A percentile compares a stretch with the other conserved stretches of the same genome.
phyloP scores from a whole-genome alignment of 37 sponge, comb jelly and placozoan genomes.

The Halisarca cf. caerulea region DNA sequence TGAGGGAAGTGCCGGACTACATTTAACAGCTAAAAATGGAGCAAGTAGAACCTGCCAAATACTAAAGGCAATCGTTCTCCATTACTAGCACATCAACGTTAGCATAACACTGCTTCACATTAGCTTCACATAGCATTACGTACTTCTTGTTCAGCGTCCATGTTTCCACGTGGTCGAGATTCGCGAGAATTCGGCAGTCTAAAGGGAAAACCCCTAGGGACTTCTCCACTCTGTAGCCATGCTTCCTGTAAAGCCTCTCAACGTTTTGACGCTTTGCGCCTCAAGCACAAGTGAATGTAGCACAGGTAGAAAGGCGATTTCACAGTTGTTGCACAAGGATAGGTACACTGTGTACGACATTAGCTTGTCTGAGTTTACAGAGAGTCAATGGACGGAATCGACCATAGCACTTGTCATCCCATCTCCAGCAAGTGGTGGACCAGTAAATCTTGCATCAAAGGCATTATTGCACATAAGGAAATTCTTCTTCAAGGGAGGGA shows the following conservation, averaged over 20 bases:
- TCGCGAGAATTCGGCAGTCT: neutral
- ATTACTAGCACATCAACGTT: no score
- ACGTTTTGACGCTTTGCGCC: neutral
- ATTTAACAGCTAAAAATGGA: no score
- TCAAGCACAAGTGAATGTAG: no score
- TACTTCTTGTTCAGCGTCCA: neutral
- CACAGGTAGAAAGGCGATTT: neutral
- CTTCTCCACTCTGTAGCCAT: neutral
- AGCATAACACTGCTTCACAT: no score
- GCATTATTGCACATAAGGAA: constrained; percentile 10
- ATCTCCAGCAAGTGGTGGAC: neutral
- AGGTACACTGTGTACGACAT: constrained; percentile 57
- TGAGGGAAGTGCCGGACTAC: no score
- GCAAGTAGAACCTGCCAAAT: no score
- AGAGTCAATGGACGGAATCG: constrained; percentile 59
- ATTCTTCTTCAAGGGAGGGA: constrained; percentile 38
- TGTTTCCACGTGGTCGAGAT: neutral
- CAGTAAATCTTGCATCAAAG: neutral
- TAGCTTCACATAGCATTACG: no score
- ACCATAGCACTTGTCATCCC: constrained; percentile 48
- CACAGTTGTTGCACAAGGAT: constrained; percentile 10
- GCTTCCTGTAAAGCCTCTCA: neutral
- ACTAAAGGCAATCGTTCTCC: no score
- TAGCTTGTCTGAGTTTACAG: constrained; percentile 17
- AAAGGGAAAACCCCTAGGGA: constrained; percentile 3